Percentiles rank a stretch among this genome's conserved stretches.
Conservation (phyloP, 2,113 vertebrate species). For the Alces alces region DNA sequence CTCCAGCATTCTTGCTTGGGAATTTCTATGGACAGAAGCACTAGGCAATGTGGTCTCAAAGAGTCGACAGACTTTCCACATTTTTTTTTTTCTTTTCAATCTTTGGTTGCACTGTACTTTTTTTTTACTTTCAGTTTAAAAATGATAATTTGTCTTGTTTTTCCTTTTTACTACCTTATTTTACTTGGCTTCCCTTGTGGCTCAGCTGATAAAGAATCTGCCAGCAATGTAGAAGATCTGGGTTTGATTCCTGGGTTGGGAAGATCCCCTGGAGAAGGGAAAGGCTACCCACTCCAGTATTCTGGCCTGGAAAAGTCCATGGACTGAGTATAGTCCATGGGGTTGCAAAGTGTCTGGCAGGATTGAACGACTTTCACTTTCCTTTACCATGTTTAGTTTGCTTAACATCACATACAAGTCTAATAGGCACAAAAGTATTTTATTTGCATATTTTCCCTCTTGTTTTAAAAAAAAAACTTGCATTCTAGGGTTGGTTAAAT, state of each 20-base stretch:
- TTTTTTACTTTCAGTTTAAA: not conserved
- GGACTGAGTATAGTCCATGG: not conserved
- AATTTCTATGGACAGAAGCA: not conserved
- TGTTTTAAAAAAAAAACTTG: not conserved
- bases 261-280: not conserved
- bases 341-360: not conserved
- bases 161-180: not conserved
- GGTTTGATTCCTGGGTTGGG: not conserved
- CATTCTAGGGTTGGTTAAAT: not conserved
- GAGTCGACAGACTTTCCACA: not conserved
- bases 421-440: not conserved
- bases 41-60: not conserved
- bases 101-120: not conserved
- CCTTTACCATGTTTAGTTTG: not conserved
- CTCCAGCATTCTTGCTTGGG: not conserved
- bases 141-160: not conserved
- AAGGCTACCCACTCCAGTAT: not conserved
- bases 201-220: not conserved
- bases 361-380: not conserved
- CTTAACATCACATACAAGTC: not conserved
- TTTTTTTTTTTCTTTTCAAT: not conserved
- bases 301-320: not conserved
- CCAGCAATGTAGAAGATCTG: not conserved
- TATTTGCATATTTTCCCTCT: not conserved
- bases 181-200: not conserved